Evolutionary conservation across 2,113 vertebrate species (phyloP).

Genomic region (Pongo pygmaeus): DNA sequence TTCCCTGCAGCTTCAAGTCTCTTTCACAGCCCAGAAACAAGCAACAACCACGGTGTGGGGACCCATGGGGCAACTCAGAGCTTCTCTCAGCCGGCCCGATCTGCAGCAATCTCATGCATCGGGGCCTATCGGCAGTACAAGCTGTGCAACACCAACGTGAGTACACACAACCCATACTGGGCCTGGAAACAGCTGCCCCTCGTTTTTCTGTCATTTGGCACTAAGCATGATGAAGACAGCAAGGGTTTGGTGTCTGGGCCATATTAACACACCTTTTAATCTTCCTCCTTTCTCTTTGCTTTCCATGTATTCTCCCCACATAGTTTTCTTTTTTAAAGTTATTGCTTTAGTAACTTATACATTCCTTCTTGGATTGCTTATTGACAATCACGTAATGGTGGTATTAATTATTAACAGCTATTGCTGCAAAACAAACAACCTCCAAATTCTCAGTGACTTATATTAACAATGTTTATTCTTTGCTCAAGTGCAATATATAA

Average conservation of each 20-base stretch:
- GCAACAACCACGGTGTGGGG: background rate
- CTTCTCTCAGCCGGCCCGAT: slow-evolving; percentile 79
- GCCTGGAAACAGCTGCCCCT: background rate
- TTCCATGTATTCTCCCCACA: background rate
- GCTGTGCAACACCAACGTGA: slow-evolving; percentile 92
- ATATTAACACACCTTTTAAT: too few relatives aligned
- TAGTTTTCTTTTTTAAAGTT: background rate
- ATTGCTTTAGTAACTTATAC: background rate
- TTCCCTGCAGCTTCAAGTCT: slow-evolving; percentile 76
- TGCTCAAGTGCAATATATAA: background rate
- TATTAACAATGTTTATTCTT: background rate
- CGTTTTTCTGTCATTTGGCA: background rate
- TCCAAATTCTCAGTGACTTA: background rate
- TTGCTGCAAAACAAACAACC: background rate
- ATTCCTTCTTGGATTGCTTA: background rate
- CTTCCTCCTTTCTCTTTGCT: background rate
- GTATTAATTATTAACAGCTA: background rate
- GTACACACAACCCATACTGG: slow-evolving; percentile 14
- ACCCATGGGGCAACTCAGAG: slow-evolving; percentile 55
- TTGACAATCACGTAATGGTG: background rate
- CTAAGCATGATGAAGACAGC: accelerated
- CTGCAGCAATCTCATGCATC: slow-evolving; percentile 85
- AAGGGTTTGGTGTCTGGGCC: background rate
- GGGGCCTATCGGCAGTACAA: slow-evolving; percentile 88
- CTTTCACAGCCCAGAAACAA: slow-evolving; percentile 75